phyloP scores from a whole-genome alignment of 2,888 invertebrate species.

The Tromatobia lineatoria region DNA sequence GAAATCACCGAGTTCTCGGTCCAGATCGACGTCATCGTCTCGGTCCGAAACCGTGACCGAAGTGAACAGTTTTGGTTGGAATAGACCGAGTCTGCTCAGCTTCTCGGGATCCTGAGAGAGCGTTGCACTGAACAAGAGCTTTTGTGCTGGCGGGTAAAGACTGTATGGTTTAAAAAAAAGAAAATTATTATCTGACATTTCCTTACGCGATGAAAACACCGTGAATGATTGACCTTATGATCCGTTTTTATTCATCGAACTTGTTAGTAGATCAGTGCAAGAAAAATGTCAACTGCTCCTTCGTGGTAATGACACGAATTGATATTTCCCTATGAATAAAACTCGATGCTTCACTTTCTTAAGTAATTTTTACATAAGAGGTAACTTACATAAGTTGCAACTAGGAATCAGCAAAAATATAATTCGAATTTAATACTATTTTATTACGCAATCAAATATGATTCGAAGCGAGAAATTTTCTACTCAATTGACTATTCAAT shows the following conservation, averaged over 20 bases:
- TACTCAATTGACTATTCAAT: too few relatives aligned
- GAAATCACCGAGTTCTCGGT: conserved; percentile 86
- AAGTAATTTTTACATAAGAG: too few relatives aligned
- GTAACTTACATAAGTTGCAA: too few relatives aligned
- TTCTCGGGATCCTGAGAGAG: conserved; percentile 98
- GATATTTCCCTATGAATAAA: too few relatives aligned
- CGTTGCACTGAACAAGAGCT: conserved; percentile 98
- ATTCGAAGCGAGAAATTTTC: too few relatives aligned
- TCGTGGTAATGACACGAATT: too few relatives aligned
- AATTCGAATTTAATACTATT: too few relatives aligned
- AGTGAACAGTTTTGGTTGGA: conserved; percentile 96
- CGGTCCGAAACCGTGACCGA: conserved; percentile 86
- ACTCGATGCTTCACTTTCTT: too few relatives aligned
- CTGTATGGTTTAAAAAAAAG: conserved; percentile 70
- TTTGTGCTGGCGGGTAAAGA: conserved; percentile 90
- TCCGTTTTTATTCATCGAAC: not conserved
- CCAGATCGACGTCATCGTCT: conserved; percentile 80
- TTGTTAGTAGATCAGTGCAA: not conserved
- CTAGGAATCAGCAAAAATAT: too few relatives aligned
- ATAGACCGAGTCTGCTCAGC: conserved; percentile 94
- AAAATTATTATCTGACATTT: conserved; percentile 5
- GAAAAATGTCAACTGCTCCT: too few relatives aligned
- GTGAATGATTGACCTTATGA: not conserved
- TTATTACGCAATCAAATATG: too few relatives aligned
- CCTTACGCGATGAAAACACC: not conserved